These are phyloP conservation scores for Remorina albescens DNA, from an alignment of 2,797 vertebrate genomes.

Conservation along the genomic window DNA sequence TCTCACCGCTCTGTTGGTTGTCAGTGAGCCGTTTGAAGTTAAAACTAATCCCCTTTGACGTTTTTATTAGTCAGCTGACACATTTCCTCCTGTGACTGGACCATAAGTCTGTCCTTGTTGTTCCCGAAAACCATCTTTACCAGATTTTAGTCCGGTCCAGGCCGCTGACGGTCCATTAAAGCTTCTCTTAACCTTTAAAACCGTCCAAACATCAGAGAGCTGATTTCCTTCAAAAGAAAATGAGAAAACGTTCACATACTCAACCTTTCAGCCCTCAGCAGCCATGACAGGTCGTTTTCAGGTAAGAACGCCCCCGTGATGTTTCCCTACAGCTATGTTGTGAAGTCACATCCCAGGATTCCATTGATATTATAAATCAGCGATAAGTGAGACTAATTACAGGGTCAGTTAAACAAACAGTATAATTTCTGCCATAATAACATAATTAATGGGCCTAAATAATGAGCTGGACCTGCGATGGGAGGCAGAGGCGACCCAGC, in stretches of 20 bases:
- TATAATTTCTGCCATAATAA: constrained; percentile 33
- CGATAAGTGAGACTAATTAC: constrained; percentile 60
- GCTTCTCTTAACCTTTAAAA: no score
- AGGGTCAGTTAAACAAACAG: constrained; percentile 59
- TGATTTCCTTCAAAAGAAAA: no score
- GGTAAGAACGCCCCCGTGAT: constrained; percentile 13
- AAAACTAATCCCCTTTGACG: no score
- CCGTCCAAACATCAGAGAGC: no score
- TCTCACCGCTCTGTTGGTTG: no score
- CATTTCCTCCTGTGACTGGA: no score
- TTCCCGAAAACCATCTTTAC: no score
- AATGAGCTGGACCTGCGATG: constrained; percentile 15
- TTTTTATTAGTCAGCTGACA: no score
- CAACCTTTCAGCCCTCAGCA: not conserved
- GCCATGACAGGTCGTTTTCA: not conserved
- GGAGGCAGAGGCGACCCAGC: constrained; percentile 49
- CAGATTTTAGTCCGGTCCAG: no score
- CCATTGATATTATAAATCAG: constrained; percentile 51
- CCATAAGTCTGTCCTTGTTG: no score
- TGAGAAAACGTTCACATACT: not conserved
- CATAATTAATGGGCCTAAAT: constrained; percentile 52
- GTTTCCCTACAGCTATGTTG: constrained; percentile 7
- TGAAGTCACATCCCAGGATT: constrained; percentile 61
- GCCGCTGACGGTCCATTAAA: no score
- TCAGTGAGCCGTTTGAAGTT: no score